phyloP scores from a whole-genome alignment of 2,888 invertebrate genomes.

The Parnassius apollo region DNA sequence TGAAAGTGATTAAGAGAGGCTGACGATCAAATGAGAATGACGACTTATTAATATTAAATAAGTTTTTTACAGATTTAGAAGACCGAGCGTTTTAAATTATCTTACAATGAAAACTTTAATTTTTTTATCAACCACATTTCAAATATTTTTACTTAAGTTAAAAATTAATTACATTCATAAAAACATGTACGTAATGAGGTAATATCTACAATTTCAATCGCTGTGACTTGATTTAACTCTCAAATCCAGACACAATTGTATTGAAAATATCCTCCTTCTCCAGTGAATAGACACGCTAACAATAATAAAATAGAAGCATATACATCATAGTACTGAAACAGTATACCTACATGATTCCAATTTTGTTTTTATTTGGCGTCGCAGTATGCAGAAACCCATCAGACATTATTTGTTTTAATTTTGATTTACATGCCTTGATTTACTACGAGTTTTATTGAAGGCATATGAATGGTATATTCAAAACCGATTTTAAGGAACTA shows the following conservation, averaged over 20 bases:
- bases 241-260: conserved; percentile 23
- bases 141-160: too few species aligned
- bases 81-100: background rate
- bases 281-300: conserved; percentile 9
- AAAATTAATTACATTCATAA: too few species aligned
- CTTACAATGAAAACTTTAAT: background rate
- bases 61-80: too few species aligned
- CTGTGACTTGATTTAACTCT: conserved; percentile 8
- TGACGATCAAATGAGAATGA: too few species aligned
- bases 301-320: background rate
- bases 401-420: too few species aligned
- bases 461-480: too few species aligned
- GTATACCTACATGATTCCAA: background rate
- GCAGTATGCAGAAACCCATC: background rate
- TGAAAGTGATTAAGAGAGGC: too few species aligned
- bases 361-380: conserved; percentile 9
- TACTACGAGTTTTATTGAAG: too few species aligned
- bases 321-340: background rate
- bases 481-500: too few species aligned
- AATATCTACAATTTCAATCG: background rate
- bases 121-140: background rate
- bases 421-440: too few species aligned
- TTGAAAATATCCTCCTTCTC: conserved; percentile 15
- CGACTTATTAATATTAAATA: too few species aligned
- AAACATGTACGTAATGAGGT: too few species aligned